phyloP scores from a whole-genome alignment of 2,797 vertebrate genomes.

The Characodon lateralis region DNA sequence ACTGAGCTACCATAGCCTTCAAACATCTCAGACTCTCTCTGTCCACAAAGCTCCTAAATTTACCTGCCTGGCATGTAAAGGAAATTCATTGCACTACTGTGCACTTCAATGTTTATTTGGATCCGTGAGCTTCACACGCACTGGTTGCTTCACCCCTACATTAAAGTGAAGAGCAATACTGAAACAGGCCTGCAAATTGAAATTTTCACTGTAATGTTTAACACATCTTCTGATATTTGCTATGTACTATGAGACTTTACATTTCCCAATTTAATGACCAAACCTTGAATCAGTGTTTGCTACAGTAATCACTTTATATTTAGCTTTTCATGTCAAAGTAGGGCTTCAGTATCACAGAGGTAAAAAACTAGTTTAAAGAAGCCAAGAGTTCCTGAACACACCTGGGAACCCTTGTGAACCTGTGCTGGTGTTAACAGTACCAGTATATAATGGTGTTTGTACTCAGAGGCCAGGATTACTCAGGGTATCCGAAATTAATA shows the following conservation, averaged over 20 bases:
- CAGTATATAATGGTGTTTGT: no score
- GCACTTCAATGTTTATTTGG: slow-evolving; percentile 76
- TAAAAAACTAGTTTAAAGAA: slow-evolving; percentile 35
- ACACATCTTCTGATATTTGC: slow-evolving; percentile 70
- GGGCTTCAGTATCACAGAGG: slow-evolving; percentile 22
- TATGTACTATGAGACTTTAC: slow-evolving; percentile 62
- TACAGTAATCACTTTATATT: slow-evolving; percentile 53
- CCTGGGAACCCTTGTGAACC: slow-evolving; percentile 33
- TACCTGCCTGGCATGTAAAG: slow-evolving; percentile 64
- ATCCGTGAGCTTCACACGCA: slow-evolving; percentile 57
- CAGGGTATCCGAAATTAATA: no score
- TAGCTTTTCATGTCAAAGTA: slow-evolving; percentile 35
- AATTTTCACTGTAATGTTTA: slow-evolving; percentile 72
- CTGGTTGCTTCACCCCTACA: slow-evolving; percentile 74
- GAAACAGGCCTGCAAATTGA: slow-evolving; percentile 79
- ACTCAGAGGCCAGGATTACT: no score
- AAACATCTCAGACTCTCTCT: slow-evolving; percentile 55
- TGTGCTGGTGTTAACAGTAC: slow-evolving; percentile 30
- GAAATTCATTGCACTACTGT: slow-evolving; percentile 67
- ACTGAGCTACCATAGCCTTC: slow-evolving; percentile 30
- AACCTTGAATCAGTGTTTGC: slow-evolving; percentile 53
- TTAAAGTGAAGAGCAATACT: slow-evolving; percentile 76
- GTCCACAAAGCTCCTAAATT: slow-evolving; percentile 66
- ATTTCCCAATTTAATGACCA: slow-evolving; percentile 72
- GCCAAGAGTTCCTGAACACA: background rate